Evolutionary conservation across 2,888 invertebrate species (phyloP).

Genomic region (Parnassius smintheus): DNA sequence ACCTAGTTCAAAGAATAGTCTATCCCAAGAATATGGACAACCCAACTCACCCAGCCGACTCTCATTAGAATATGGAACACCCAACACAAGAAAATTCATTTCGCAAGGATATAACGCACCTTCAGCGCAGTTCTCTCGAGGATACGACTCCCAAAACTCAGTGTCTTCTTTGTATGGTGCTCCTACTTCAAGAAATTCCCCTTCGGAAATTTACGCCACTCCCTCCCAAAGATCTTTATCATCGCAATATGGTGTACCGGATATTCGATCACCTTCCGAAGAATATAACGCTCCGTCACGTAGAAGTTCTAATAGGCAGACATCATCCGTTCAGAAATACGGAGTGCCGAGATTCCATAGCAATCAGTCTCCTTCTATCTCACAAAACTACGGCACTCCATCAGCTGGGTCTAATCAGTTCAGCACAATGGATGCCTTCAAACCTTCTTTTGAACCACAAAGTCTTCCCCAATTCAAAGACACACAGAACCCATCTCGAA

Average conservation of each 20-base stretch:
- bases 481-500: neutral
- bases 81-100: slow-evolving; percentile 21
- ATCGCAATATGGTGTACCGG: slow-evolving; percentile 44
- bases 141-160: slow-evolving; percentile 43
- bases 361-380: slow-evolving; percentile 34
- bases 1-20: slow-evolving; percentile 34
- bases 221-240: slow-evolving; percentile 42
- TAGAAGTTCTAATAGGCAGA: slow-evolving; percentile 31
- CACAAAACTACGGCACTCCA: slow-evolving; percentile 51
- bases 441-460: neutral
- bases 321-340: slow-evolving; percentile 27
- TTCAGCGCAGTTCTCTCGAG: slow-evolving; percentile 36
- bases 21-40: slow-evolving; percentile 35
- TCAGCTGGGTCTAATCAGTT: slow-evolving; percentile 39
- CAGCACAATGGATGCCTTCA: neutral
- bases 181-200: slow-evolving; percentile 30
- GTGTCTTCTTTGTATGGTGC: slow-evolving; percentile 42
- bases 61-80: neutral
- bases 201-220: slow-evolving; percentile 39
- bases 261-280: slow-evolving; percentile 45
- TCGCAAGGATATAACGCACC: slow-evolving; percentile 45
- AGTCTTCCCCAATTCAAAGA: neutral
- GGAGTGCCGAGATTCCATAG: slow-evolving; percentile 42
- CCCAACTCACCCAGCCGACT: slow-evolving; percentile 28
- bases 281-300: slow-evolving; percentile 49